Evolutionary conservation across 2,888 invertebrate species (phyloP), one percentile per base, ranked within the genome.

Genomic region (Thereva nobilitata): DNA sequence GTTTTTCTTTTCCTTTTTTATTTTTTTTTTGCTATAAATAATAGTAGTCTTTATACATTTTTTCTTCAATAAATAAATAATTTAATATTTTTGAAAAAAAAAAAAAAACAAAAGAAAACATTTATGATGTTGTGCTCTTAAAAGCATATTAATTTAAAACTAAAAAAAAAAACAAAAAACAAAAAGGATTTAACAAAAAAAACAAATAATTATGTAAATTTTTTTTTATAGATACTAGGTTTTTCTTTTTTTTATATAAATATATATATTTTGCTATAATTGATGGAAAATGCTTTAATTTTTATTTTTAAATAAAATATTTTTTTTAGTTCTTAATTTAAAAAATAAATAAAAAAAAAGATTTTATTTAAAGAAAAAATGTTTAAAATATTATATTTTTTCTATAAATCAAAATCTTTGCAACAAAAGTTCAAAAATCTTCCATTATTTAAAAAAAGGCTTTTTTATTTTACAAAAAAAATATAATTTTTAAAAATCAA

Each of bases 341-440:
- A 38, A 45, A 44, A 42, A 57, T 44, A 41, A 41, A 41, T 37
- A 10, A 38, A 55, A 55, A 55, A 5, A 12, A 41, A 55, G 55
- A 55, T 42, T 6, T 23, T 41, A 8, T 55, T 41, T 6, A 9
- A 41, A 55, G 40, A 45, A 44, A 42, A 41, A 41, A 41, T 37
- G 5, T 23, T 41, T 41, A 55, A n/a, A 23, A 23, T 23, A 23
- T 7, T 5, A 41, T 41, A 23, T 41, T 42, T 6, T 23, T 41
- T 35, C 41, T 41, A 3, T 6, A 41, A 55, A 41, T 41, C 4
- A 8, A 40, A 40, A 42, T 57, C 37, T 23, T 45, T 57, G 34
- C 57, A 57, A 57, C 44, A 57, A 57, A 57, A 57, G 55, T 57
- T 57, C 57, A 57, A 57, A 23, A 57, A 57, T 57, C 44, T 57